A percentile compares a stretch with the other conserved stretches of the same genome.
Evolutionary conservation across 92 coral and sea anemone species (phyloP).

Genomic region (Zoanthus sociatus): DNA sequence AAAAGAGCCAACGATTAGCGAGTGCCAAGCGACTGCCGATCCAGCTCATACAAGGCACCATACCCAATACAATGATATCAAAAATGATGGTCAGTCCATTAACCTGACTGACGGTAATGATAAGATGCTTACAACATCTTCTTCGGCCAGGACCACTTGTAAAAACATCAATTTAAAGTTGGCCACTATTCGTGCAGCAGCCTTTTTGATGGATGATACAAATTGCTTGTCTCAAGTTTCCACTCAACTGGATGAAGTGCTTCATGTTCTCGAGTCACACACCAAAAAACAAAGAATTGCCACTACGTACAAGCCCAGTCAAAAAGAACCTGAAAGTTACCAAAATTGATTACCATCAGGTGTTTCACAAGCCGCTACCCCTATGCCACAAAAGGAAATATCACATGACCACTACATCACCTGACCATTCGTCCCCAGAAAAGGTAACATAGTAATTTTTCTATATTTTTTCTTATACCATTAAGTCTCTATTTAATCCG

Average conservation of each 20-base stretch:
- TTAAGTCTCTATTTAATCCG: no score
- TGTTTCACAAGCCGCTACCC: slow-evolving; percentile 60
- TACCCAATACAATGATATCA: no score
- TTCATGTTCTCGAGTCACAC: not conserved
- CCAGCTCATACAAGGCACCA: no score
- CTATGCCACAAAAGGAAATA: not conserved
- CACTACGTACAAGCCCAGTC: slow-evolving; percentile 56
- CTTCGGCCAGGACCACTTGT: not conserved
- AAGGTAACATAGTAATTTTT: not conserved
- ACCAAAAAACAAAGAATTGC: slow-evolving; percentile 41
- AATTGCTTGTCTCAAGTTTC: slow-evolving; percentile 7
- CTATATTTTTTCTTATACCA: no score
- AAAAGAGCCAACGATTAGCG: no score
- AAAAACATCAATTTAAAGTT: not conserved
- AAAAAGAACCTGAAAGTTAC: slow-evolving; percentile 61
- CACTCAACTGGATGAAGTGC: not conserved
- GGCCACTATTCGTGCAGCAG: not conserved
- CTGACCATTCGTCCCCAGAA: not conserved
- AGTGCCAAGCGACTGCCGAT: no score
- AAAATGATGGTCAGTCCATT: not conserved
- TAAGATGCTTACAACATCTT: not conserved
- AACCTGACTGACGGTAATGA: not conserved
- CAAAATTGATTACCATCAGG: slow-evolving; percentile 61
- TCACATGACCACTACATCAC: not conserved
- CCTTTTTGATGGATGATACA: not conserved